A percentile compares a stretch with the other conserved stretches of the same genome.
These are phyloP conservation scores for Etheostoma spectabile DNA, from an alignment of 2,113 vertebrate genomes.

Conservation along the genomic window DNA sequence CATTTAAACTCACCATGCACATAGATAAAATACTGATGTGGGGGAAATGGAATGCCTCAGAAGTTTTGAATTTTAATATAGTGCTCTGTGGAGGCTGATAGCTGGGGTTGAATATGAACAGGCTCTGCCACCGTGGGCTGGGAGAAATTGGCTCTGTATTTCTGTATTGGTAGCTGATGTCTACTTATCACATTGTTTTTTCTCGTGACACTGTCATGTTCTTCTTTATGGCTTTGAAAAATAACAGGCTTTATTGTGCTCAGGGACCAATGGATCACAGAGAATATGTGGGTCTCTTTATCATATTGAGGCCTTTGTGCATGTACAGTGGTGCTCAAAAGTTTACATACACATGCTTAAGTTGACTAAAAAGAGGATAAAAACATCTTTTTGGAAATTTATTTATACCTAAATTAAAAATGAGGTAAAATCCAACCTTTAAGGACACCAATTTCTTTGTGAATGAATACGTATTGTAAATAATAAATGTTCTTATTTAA, in stretches of 20 bases:
- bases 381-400: too few relatives aligned
- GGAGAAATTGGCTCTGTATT: conserved; percentile 58
- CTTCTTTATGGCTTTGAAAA: conserved; percentile 56
- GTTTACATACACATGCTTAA: too few relatives aligned
- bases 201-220: conserved; percentile 34
- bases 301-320: conserved; percentile 54
- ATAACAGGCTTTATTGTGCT: conserved; percentile 53
- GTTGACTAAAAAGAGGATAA: too few relatives aligned
- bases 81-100: conserved; percentile 32
- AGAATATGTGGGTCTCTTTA: conserved; percentile 58
- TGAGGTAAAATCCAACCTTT: too few relatives aligned
- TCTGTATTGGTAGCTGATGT: conserved; percentile 38
- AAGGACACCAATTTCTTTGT: too few relatives aligned
- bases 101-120: conserved; percentile 51
- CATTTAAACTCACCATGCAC: conserved; percentile 43
- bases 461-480: too few relatives aligned
- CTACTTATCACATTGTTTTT: conserved; percentile 30
- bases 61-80: conserved; percentile 57
- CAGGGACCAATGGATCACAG: conserved; percentile 48
- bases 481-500: too few relatives aligned
- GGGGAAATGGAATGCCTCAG: conserved; percentile 42
- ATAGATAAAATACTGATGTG: conserved; percentile 55
- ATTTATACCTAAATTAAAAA: too few relatives aligned
- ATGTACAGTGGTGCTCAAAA: too few relatives aligned
- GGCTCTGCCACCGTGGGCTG: conserved; percentile 24